Evolutionary conservation across 2,888 invertebrate species (phyloP).

Genomic region (Pristionchus maxplancki): DNA sequence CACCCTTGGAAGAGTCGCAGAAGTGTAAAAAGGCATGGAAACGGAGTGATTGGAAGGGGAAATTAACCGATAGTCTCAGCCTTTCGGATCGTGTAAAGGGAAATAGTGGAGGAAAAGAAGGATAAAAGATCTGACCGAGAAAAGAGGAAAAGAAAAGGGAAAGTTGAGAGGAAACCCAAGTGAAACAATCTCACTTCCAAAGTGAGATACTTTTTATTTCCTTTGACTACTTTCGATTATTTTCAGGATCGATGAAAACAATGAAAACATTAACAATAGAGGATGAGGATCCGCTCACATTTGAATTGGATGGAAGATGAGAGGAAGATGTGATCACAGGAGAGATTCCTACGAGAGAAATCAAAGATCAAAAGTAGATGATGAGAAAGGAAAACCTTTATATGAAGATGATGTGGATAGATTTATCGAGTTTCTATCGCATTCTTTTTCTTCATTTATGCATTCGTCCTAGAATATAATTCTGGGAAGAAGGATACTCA

Average conservation of each 20-base stretch:
- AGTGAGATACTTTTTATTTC: neutral
- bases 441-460: neutral
- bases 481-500: neutral
- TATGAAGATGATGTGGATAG: neutral
- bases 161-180: conserved; percentile 27
- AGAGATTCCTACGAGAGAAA: neutral
- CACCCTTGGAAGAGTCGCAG: conserved; percentile 8
- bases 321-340: neutral
- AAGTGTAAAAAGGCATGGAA: conserved; percentile 28
- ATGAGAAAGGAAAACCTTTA: neutral
- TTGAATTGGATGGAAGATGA: neutral
- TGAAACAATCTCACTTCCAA: conserved; percentile 25
- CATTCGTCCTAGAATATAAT: neutral
- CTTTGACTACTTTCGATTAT: neutral
- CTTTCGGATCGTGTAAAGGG: conserved; percentile 8
- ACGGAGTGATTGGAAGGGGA: neutral
- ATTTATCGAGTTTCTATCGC: neutral
- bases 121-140: conserved; percentile 43
- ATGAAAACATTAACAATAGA: neutral
- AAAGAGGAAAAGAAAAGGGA: conserved; percentile 25
- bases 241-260: neutral
- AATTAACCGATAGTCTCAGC: neutral
- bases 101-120: neutral
- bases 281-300: neutral
- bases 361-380: neutral